Conservation (phyloP, 2,888 invertebrate genomes). For the Ceraclea dissimilis region DNA sequence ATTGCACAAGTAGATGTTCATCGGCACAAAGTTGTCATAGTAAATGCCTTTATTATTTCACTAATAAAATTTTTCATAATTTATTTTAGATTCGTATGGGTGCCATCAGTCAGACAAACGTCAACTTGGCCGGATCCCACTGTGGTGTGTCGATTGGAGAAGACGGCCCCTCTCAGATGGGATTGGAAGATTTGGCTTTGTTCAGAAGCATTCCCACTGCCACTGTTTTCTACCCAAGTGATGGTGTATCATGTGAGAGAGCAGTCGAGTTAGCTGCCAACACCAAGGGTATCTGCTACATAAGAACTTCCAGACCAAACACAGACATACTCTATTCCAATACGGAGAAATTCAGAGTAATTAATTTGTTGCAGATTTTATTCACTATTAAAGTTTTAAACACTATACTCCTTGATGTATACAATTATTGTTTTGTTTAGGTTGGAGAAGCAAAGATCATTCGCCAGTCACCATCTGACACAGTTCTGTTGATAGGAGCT, state of each 20-base stretch:
- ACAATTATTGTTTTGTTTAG: slow-evolving; percentile 29
- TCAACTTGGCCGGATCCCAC: slow-evolving; percentile 95
- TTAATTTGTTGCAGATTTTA: neutral
- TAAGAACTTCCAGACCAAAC: slow-evolving; percentile 90
- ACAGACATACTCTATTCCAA: slow-evolving; percentile 80
- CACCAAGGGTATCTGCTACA: slow-evolving; percentile 90
- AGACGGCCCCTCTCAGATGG: slow-evolving; percentile 99
- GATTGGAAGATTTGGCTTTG: slow-evolving; percentile 94
- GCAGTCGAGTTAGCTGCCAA: slow-evolving; percentile 95
- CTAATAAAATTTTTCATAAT: too few relatives aligned
- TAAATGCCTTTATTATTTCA: too few relatives aligned
- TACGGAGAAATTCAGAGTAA: slow-evolving; percentile 69
- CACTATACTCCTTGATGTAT: too few relatives aligned
- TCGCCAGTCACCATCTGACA: slow-evolving; percentile 65
- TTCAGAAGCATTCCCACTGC: slow-evolving; percentile 86
- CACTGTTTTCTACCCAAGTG: slow-evolving; percentile 74
- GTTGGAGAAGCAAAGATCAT: slow-evolving; percentile 76
- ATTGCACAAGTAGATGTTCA: too few relatives aligned
- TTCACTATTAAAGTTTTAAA: neutral
- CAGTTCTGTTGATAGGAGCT: slow-evolving; percentile 82
- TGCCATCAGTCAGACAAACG: slow-evolving; percentile 96
- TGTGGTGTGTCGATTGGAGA: slow-evolving; percentile 98
- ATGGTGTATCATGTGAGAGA: slow-evolving; percentile 91
- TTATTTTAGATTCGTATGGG: slow-evolving; percentile 86
- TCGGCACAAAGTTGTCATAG: too few relatives aligned